Evolutionary conservation across 1,140 invertebrate genomes (phyloP).

Genomic region (Sycobia sp.): DNA sequence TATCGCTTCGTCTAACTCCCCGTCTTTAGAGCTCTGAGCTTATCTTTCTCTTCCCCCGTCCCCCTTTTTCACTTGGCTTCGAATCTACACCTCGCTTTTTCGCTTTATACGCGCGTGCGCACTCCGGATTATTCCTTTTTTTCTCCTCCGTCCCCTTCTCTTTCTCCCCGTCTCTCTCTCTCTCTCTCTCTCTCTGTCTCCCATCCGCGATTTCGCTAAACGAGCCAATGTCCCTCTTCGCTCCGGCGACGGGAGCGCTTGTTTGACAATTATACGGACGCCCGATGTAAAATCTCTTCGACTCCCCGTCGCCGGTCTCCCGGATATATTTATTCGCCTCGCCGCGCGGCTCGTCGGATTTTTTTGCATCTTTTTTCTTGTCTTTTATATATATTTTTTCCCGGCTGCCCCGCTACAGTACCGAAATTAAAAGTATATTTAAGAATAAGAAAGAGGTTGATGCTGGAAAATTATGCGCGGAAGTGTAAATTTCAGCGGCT

Average conservation of each 20-base stretch:
- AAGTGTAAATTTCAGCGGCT: too few relatives aligned
- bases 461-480: background rate
- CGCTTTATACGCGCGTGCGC: too few relatives aligned
- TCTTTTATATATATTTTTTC: background rate
- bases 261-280: constrained; percentile 26
- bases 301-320: too few relatives aligned
- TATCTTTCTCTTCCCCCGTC: too few relatives aligned
- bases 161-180: background rate
- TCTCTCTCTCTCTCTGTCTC: background rate
- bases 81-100: too few relatives aligned
- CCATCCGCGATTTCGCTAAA: constrained; percentile 16
- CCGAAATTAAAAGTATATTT: constrained; percentile 23
- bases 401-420: too few relatives aligned
- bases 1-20: too few relatives aligned
- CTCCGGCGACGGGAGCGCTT: constrained; percentile 2
- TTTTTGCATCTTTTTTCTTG: background rate
- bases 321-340: background rate
- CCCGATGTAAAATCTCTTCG: too few relatives aligned
- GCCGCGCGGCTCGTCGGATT: background rate
- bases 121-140: constrained; percentile 27
- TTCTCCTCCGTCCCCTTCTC: constrained; percentile 1
- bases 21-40: too few relatives aligned
- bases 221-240: constrained; percentile 11
- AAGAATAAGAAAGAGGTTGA: background rate
- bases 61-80: too few relatives aligned